Evolutionary conservation across 1,140 invertebrate species (phyloP).

Genomic region (Latrodectus geometricus): DNA sequence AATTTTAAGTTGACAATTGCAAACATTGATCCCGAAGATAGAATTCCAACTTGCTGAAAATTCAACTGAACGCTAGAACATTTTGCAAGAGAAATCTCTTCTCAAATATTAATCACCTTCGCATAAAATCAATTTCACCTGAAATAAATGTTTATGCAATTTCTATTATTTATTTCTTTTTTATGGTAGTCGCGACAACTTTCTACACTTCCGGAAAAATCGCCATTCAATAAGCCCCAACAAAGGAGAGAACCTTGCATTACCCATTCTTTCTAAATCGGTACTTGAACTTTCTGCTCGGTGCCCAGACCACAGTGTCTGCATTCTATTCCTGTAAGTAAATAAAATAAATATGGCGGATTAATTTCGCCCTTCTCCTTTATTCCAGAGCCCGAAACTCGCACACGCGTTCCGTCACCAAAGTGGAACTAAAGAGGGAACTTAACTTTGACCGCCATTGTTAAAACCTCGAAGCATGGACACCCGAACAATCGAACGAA

Average conservation of each 20-base stretch:
- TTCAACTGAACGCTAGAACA: too few species aligned
- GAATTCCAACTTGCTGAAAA: too few species aligned
- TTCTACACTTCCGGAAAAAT: not conserved
- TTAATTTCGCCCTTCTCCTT: not conserved
- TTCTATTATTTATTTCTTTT: not conserved
- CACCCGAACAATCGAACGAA: not conserved
- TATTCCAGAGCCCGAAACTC: not conserved
- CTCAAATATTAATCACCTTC: not conserved
- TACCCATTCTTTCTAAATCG: constrained; percentile 31
- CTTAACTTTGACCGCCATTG: constrained; percentile 24
- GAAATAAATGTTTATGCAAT: not conserved
- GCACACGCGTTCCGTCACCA: not conserved
- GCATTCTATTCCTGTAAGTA: constrained; percentile 4
- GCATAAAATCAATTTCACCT: not conserved
- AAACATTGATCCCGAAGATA: too few species aligned
- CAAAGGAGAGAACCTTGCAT: not conserved
- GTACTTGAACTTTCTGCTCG: constrained; percentile 29
- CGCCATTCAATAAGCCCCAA: not conserved
- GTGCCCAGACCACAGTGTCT: not conserved
- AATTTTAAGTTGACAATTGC: too few species aligned
- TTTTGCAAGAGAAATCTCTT: not conserved
- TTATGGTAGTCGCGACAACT: not conserved
- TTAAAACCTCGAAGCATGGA: not conserved
- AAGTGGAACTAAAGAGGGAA: constrained; percentile 20
- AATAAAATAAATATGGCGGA: not conserved